Conservation (phyloP, 2,113 vertebrate genomes). For the Ptilonorhynchus violaceus region DNA sequence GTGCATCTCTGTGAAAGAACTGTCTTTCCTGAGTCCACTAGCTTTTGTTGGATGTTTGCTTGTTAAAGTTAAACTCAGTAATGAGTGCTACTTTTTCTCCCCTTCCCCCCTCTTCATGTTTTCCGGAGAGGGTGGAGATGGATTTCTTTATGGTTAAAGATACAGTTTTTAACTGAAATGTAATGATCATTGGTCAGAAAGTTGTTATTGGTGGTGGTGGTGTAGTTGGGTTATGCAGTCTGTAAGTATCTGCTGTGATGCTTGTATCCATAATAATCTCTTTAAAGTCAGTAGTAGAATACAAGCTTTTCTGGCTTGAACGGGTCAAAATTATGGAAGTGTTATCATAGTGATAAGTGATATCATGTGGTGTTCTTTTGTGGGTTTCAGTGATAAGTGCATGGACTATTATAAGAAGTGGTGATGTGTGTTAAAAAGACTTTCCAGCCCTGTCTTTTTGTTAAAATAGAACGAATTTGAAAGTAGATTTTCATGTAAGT, state of each 20-base stretch:
- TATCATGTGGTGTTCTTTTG: not conserved
- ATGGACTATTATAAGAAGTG: not conserved
- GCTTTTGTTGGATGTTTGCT: not conserved
- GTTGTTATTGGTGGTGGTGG: not conserved
- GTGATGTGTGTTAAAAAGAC: not conserved
- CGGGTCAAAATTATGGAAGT: not conserved
- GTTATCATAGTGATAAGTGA: not conserved
- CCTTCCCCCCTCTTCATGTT: rapidly evolving
- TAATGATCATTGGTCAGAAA: not conserved
- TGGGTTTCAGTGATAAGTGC: not conserved
- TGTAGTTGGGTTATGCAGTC: not conserved
- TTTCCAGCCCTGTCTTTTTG: not conserved
- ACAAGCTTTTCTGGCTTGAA: not conserved
- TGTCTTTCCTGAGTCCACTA: not conserved
- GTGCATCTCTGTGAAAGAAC: not conserved
- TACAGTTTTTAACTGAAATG: not conserved
- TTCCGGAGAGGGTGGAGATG: not conserved
- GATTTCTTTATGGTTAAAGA: not conserved
- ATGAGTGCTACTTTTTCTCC: not conserved
- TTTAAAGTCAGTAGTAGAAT: not conserved
- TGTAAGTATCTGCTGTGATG: not conserved
- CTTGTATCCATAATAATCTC: not conserved
- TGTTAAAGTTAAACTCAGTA: not conserved
- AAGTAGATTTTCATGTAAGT: not conserved
- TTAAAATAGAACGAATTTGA: not conserved